Evolutionary conservation across 2,113 vertebrate species (phyloP).

Genomic region (Phaetusa simplex): DNA sequence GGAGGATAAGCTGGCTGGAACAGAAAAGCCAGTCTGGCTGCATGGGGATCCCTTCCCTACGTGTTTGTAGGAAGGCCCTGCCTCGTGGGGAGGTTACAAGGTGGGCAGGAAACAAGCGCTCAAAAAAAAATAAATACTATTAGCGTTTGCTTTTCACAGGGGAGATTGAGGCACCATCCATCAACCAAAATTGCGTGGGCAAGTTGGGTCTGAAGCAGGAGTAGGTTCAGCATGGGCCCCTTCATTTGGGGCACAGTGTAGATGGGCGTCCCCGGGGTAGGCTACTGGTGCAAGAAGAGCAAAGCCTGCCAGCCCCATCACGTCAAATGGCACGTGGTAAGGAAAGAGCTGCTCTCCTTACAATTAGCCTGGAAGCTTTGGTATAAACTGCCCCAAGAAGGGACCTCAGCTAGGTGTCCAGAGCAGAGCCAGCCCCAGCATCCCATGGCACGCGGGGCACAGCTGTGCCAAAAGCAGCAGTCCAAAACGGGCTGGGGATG

Average conservation of each 20-base stretch:
- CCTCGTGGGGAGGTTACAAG: not conserved
- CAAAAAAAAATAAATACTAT: not conserved
- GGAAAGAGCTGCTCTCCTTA: not conserved
- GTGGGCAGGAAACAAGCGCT: not conserved
- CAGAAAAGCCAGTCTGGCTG: not conserved
- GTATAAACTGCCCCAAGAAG: not conserved
- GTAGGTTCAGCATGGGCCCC: no score
- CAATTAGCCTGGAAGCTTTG: not conserved
- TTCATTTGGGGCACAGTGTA: rapidly evolving
- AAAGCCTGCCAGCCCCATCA: not conserved
- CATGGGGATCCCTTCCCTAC: no score
- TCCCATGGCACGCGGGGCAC: rapidly evolving
- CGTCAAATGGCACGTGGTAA: rapidly evolving
- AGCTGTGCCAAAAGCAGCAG: not conserved
- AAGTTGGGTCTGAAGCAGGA: not conserved
- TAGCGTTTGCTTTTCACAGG: not conserved
- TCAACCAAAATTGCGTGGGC: no score
- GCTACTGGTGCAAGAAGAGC: not conserved
- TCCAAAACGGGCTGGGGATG: rapidly evolving
- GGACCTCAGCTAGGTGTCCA: no score
- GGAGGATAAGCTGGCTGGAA: not conserved
- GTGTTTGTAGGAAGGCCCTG: not conserved
- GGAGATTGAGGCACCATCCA: not conserved
- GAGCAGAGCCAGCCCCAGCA: not conserved
- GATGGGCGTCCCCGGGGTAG: not conserved